These are phyloP conservation scores for Trochalopteron elliotii DNA, from an alignment of 2,113 vertebrate genomes.

Conservation along the genomic window DNA sequence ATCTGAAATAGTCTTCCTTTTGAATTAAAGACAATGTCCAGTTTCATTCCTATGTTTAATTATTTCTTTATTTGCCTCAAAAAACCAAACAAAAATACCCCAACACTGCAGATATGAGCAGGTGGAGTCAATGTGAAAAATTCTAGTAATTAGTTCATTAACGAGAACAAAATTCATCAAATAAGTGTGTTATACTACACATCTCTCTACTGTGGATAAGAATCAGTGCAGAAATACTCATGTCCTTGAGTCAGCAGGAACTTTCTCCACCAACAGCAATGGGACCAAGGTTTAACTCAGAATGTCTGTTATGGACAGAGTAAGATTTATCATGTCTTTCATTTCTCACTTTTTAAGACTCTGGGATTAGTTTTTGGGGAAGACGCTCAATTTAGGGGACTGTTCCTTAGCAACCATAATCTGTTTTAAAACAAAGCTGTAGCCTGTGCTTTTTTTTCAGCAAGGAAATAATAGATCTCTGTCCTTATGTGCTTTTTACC, in stretches of 20 bases:
- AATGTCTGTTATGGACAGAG: neutral
- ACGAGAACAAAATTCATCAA: neutral
- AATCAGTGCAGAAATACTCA: neutral
- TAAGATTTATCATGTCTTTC: neutral
- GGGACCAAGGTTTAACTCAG: neutral
- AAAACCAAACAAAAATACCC: neutral
- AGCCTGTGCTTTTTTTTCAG: neutral
- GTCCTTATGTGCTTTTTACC: neutral
- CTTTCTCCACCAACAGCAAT: neutral
- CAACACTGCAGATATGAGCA: neutral
- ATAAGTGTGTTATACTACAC: neutral
- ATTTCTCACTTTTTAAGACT: conserved; percentile 37
- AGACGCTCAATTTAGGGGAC: neutral
- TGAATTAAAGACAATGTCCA: neutral
- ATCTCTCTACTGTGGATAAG: neutral
- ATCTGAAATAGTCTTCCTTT: neutral
- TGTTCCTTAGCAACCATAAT: conserved; percentile 56
- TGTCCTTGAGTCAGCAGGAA: neutral
- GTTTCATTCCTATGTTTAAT: neutral
- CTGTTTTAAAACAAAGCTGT: conserved; percentile 42
- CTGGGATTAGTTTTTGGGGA: neutral
- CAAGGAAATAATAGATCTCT: neutral
- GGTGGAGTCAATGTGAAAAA: neutral
- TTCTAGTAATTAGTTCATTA: neutral
- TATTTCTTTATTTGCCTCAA: neutral